Evolutionary conservation across 1,140 invertebrate genomes (phyloP).

Genomic region (Acromyrmex echinatior): DNA sequence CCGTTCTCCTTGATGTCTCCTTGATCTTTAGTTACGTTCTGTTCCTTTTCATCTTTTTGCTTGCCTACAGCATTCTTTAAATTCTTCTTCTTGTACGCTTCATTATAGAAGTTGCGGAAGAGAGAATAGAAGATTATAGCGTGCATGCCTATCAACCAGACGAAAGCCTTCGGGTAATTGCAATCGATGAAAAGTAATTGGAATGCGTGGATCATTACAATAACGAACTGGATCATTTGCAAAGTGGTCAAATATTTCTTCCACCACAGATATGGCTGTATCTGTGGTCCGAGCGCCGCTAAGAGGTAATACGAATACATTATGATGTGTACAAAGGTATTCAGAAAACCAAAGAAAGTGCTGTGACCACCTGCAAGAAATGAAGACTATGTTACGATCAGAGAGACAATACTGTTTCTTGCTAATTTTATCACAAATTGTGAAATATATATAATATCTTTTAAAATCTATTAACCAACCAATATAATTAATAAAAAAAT

Average conservation of each 20-base stretch:
- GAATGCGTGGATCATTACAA: slow-evolving; percentile 93
- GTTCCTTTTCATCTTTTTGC: slow-evolving; percentile 54
- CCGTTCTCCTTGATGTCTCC: slow-evolving; percentile 42
- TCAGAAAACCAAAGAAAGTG: slow-evolving; percentile 94
- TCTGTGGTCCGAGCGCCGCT: slow-evolving; percentile 93
- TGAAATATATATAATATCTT: not conserved
- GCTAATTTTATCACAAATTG: not conserved
- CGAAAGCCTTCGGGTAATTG: slow-evolving; percentile 92
- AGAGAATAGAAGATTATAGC: slow-evolving; percentile 93
- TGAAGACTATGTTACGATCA: not conserved
- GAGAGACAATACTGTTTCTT: not conserved
- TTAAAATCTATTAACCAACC: not conserved
- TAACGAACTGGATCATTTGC: slow-evolving; percentile 95
- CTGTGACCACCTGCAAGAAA: slow-evolving; percentile 90
- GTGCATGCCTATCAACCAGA: slow-evolving; percentile 91
- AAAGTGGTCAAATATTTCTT: slow-evolving; percentile 96
- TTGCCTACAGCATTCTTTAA: not conserved
- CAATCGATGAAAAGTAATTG: slow-evolving; percentile 95
- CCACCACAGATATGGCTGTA: slow-evolving; percentile 97
- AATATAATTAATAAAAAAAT: no score
- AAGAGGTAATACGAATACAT: slow-evolving; percentile 97
- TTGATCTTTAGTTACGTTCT: not conserved
- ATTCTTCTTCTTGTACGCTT: slow-evolving; percentile 88
- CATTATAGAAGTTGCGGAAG: slow-evolving; percentile 92
- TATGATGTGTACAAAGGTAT: slow-evolving; percentile 95